phyloP scores from a whole-genome alignment of 2,888 invertebrate genomes.

The Torymus tubicola region DNA sequence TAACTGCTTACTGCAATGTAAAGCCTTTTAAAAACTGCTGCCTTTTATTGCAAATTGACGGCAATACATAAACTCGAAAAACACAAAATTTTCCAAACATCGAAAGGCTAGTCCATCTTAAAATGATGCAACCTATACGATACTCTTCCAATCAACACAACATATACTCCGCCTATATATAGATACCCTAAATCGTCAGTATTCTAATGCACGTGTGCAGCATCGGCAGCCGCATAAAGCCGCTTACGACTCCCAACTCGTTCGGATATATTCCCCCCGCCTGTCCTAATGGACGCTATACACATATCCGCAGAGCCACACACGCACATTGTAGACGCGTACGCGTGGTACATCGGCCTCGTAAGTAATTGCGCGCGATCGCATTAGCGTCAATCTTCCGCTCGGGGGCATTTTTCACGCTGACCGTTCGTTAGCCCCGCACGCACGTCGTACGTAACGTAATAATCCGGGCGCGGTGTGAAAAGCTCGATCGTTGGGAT shows the following conservation, averaged over 20 bases:
- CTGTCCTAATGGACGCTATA: neutral
- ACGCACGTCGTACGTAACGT: neutral
- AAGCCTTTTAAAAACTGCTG: too few relatives aligned
- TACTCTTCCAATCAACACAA: too few relatives aligned
- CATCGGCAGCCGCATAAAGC: constrained; percentile 3
- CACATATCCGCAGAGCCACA: neutral
- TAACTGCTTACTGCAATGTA: too few relatives aligned
- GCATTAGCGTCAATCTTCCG: constrained; percentile 32
- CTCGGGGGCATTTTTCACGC: neutral
- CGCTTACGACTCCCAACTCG: neutral
- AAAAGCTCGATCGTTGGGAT: neutral
- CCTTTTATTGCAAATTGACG: too few relatives aligned
- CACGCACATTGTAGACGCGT: too few relatives aligned
- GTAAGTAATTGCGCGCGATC: constrained; percentile 39
- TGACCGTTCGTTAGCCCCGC: neutral
- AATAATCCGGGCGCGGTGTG: constrained; percentile 2
- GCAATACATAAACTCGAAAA: too few relatives aligned
- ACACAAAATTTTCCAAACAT: too few relatives aligned
- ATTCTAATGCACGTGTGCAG: too few relatives aligned
- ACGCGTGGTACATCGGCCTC: neutral
- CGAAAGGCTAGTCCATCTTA: too few relatives aligned
- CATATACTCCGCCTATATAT: too few relatives aligned
- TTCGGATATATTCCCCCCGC: neutral
- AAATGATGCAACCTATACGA: too few relatives aligned
- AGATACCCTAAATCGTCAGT: too few relatives aligned